A percentile compares a stretch with the other conserved stretches of the same genome.
phyloP scores from a whole-genome alignment of 2,888 invertebrate species.

The Schizaphis graminum region DNA sequence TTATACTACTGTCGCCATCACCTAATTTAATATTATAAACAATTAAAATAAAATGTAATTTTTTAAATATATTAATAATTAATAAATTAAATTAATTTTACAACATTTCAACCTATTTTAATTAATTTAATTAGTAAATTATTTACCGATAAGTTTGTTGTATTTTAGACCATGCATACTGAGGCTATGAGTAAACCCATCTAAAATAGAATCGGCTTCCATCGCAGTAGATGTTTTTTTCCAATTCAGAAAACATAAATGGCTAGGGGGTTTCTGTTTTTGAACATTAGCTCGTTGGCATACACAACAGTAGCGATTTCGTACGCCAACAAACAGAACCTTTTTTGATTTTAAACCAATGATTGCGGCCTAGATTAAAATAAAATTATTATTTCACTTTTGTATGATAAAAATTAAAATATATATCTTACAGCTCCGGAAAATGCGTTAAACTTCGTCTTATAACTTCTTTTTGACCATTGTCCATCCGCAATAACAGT shows the following conservation, averaged over 20 bases:
- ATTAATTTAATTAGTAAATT: neutral
- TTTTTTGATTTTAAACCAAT: too few relatives aligned
- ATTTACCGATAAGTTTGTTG: constrained; percentile 68
- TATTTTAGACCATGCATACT: constrained; percentile 69
- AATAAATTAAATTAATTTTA: neutral
- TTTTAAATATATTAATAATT: too few relatives aligned
- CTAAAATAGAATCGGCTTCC: constrained; percentile 70
- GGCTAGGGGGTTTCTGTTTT: neutral
- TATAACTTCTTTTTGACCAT: too few relatives aligned
- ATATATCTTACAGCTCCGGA: too few relatives aligned
- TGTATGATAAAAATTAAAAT: too few relatives aligned
- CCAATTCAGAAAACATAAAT: constrained; percentile 35
- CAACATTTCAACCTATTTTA: too few relatives aligned
- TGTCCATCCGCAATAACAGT: too few relatives aligned
- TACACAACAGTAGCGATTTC: too few relatives aligned
- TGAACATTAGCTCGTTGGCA: constrained; percentile 3
- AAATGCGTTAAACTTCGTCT: too few relatives aligned
- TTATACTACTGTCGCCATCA: neutral
- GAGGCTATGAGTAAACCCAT: constrained; percentile 69
- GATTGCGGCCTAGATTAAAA: too few relatives aligned
- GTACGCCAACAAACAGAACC: too few relatives aligned
- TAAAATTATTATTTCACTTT: too few relatives aligned
- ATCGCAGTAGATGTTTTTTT: constrained; percentile 17
- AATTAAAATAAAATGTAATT: neutral
- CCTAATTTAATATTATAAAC: constrained; percentile 8